Evolutionary conservation across 2,888 invertebrate genomes (phyloP).

Genomic region (Xylota sylvarum): DNA sequence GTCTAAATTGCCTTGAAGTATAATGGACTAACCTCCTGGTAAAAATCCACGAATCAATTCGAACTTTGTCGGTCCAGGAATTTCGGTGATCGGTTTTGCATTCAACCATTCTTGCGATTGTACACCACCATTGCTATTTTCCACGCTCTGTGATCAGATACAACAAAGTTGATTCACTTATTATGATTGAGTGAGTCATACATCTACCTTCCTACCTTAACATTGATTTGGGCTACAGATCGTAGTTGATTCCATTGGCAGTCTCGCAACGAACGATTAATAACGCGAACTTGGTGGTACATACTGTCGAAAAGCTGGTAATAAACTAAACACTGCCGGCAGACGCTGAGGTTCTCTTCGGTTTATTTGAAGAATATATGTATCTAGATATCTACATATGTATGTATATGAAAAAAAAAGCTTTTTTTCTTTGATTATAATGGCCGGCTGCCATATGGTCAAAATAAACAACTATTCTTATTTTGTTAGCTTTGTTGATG

Average conservation of each 20-base stretch:
- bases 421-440: not conserved
- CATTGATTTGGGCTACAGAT: conserved; percentile 18
- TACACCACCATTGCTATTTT: not conserved
- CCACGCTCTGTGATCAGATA: not conserved
- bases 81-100: conserved; percentile 66
- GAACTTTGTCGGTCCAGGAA: conserved; percentile 75
- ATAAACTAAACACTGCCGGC: not conserved
- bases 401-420: too few species aligned
- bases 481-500: too few species aligned
- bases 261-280: not conserved
- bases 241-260: conserved; percentile 11
- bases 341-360: not conserved
- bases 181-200: not conserved
- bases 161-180: not conserved
- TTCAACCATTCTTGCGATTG: conserved; percentile 44
- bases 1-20: not conserved
- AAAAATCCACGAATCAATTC: conserved; percentile 70
- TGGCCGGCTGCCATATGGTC: not conserved
- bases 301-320: not conserved
- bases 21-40: conserved; percentile 78
- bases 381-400: too few species aligned
- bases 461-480: not conserved
- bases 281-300: conserved; percentile 14
- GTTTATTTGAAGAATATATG: not conserved
- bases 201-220: conserved; percentile 1